Percentiles rank a stretch among this genome's conserved stretches.
Conservation (phyloP, 2,113 vertebrate species). For the Dipodomys stephensi region DNA sequence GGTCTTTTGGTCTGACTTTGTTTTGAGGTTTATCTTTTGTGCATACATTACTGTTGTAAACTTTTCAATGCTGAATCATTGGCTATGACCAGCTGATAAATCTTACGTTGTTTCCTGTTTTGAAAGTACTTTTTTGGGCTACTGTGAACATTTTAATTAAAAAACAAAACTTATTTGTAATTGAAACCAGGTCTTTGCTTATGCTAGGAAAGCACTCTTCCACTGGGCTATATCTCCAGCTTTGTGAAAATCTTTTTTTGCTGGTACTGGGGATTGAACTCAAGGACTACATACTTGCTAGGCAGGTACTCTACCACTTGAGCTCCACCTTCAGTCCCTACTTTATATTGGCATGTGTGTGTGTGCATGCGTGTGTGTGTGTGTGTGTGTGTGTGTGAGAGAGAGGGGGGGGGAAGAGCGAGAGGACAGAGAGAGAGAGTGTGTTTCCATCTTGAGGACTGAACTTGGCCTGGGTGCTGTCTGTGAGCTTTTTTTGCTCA, state of each 20-base stretch:
- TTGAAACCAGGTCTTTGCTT: neutral
- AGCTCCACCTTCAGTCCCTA: too few species aligned
- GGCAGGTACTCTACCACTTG: too few species aligned
- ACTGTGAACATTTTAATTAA: neutral
- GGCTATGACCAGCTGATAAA: neutral
- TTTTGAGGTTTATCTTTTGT: neutral
- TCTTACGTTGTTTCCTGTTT: neutral
- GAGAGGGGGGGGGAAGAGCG: too few species aligned
- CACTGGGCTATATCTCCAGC: neutral
- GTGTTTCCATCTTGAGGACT: too few species aligned
- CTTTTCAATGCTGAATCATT: constrained; percentile 10
- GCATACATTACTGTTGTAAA: neutral
- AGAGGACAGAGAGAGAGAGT: too few species aligned
- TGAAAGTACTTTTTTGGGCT: neutral
- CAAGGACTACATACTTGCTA: too few species aligned
- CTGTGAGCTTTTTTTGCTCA: too few species aligned
- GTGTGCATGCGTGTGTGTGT: too few species aligned
- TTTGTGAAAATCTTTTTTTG: neutral
- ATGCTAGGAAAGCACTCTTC: neutral
- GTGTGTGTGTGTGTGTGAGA: too few species aligned
- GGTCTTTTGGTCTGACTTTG: neutral
- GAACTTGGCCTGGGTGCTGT: too few species aligned
- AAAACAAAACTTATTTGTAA: neutral
- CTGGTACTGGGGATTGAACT: too few species aligned
- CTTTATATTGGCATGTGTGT: too few species aligned